phyloP scores from a whole-genome alignment of 92 coral and sea anemone species.

The Epizoanthus illoricatus region DNA sequence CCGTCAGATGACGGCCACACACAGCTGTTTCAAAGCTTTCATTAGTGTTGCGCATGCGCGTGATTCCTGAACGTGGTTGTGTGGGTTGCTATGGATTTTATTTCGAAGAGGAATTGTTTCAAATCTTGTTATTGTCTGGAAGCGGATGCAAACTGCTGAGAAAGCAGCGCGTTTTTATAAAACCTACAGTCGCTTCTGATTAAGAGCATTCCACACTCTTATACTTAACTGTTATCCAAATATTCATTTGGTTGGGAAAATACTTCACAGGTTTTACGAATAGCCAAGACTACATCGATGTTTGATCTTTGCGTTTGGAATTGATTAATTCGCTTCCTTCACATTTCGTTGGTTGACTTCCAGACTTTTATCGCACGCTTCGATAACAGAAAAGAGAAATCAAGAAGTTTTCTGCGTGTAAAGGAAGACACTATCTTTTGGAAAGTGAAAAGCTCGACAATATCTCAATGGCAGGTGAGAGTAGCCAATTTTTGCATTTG shows the following conservation, averaged over 20 bases:
- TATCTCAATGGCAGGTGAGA: neutral
- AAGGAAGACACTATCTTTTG: neutral
- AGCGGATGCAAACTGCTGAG: no score
- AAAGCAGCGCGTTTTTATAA: no score
- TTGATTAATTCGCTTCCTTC: neutral
- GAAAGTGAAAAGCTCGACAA: neutral
- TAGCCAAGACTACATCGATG: no score
- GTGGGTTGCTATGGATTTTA: neutral
- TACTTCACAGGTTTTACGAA: neutral
- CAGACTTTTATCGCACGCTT: neutral
- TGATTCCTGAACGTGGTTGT: neutral
- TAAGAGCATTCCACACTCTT: no score
- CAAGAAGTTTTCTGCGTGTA: neutral
- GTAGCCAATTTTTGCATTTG: neutral
- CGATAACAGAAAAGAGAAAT: neutral
- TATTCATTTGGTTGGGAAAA: neutral
- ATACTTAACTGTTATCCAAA: neutral
- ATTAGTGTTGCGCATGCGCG: neutral
- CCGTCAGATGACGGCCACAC: no score
- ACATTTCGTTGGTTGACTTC: neutral
- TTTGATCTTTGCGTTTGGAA: neutral
- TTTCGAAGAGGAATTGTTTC: neutral
- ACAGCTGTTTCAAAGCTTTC: neutral
- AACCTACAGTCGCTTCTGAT: no score
- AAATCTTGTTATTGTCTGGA: neutral